Evolutionary conservation across 2,888 invertebrate species (phyloP).

Genomic region (Thalpophila matura): DNA sequence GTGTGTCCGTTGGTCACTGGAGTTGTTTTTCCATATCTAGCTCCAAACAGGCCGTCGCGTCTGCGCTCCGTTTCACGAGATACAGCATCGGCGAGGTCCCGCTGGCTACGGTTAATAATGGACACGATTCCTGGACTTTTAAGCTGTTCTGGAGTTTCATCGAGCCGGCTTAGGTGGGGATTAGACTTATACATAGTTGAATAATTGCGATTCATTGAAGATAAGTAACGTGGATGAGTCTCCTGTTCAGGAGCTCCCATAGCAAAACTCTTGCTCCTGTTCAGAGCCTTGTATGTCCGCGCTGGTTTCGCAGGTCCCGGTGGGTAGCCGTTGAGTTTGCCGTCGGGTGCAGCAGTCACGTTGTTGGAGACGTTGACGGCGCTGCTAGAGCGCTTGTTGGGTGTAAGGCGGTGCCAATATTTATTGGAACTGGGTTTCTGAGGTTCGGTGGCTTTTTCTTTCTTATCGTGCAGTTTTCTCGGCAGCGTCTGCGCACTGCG

Average conservation of each 20-base stretch:
- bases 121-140: slow-evolving; percentile 97
- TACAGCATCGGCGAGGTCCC: slow-evolving; percentile 93
- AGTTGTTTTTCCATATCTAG: slow-evolving; percentile 90
- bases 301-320: slow-evolving; percentile 95
- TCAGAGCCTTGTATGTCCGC: slow-evolving; percentile 94
- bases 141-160: slow-evolving; percentile 93
- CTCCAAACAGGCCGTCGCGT: slow-evolving; percentile 89
- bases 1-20: slow-evolving; percentile 86
- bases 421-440: slow-evolving; percentile 84
- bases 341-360: slow-evolving; percentile 78
- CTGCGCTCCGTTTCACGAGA: slow-evolving; percentile 88
- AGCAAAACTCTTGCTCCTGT: slow-evolving; percentile 96
- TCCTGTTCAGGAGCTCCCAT: slow-evolving; percentile 92
- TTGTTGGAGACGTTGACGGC: slow-evolving; percentile 92
- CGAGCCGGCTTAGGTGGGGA: slow-evolving; percentile 93
- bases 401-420: slow-evolving; percentile 88
- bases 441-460: slow-evolving; percentile 81
- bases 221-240: slow-evolving; percentile 86
- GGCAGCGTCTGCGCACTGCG: slow-evolving; percentile 95
- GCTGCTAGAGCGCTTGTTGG: slow-evolving; percentile 90
- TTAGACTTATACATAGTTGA: slow-evolving; percentile 94
- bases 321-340: slow-evolving; percentile 85
- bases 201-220: slow-evolving; percentile 86
- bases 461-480: slow-evolving; percentile 91
- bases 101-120: slow-evolving; percentile 95